Evolutionary conservation across 1,140 invertebrate genomes (phyloP).

Genomic region (Penaeus japonicus): DNA sequence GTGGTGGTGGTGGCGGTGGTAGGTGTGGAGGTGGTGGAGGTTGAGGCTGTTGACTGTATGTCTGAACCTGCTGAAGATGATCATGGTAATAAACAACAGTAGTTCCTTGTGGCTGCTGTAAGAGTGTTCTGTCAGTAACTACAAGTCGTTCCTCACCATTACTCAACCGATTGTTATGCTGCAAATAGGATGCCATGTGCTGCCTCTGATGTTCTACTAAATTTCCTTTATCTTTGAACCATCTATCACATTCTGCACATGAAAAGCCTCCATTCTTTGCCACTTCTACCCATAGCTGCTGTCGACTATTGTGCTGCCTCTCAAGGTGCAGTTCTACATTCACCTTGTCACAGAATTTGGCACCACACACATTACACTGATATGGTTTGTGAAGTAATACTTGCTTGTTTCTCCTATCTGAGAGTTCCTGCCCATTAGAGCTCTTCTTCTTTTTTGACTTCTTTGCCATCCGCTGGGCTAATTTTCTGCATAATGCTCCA

Average conservation of each 20-base stretch:
- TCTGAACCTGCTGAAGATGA: slow-evolving; percentile 39
- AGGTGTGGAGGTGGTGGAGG: slow-evolving; percentile 10
- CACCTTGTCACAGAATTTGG: slow-evolving; percentile 57
- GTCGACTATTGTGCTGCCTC: slow-evolving; percentile 46
- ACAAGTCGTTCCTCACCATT: not conserved
- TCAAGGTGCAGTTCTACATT: slow-evolving; percentile 58
- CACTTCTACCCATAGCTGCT: slow-evolving; percentile 54
- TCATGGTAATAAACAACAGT: slow-evolving; percentile 42
- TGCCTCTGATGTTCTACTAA: slow-evolving; percentile 46
- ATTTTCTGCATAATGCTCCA: slow-evolving; percentile 55
- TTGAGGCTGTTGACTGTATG: slow-evolving; percentile 7
- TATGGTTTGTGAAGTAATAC: slow-evolving; percentile 51
- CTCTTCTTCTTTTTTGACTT: slow-evolving; percentile 47
- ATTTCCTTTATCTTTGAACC: slow-evolving; percentile 47
- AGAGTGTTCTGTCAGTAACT: not conserved
- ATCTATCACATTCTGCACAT: slow-evolving; percentile 49
- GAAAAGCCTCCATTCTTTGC: slow-evolving; percentile 35
- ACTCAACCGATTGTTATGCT: slow-evolving; percentile 11
- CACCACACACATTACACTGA: slow-evolving; percentile 57
- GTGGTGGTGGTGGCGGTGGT: slow-evolving; percentile 33
- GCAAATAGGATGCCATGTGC: slow-evolving; percentile 40
- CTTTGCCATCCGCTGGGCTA: slow-evolving; percentile 54
- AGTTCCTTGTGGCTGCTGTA: slow-evolving; percentile 14
- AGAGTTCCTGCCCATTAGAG: not conserved
- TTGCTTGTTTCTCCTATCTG: slow-evolving; percentile 17